Evolutionary conservation across 2,888 invertebrate genomes (phyloP).

Genomic region (Cynaeus angustus): DNA sequence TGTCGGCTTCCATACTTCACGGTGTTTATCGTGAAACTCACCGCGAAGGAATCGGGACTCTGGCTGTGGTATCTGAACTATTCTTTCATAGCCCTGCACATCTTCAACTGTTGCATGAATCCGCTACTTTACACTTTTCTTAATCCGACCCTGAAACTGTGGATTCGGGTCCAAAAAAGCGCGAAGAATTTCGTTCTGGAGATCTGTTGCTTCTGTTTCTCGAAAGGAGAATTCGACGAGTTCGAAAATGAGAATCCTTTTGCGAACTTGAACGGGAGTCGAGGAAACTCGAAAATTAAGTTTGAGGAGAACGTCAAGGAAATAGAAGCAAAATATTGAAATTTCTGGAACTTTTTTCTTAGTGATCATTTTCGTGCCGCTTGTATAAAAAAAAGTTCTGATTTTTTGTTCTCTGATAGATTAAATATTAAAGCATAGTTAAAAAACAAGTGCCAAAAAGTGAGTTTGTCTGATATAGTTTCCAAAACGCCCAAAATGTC

Average conservation of each 20-base stretch:
- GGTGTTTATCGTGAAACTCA: constrained; percentile 71
- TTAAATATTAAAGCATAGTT: no score
- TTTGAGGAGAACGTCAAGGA: constrained; percentile 35
- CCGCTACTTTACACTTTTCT: constrained; percentile 77
- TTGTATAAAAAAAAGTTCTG: no score
- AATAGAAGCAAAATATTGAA: constrained; percentile 19
- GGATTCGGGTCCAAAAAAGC: constrained; percentile 55
- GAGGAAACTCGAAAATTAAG: constrained; percentile 31
- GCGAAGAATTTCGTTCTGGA: constrained; percentile 65
- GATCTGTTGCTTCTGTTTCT: constrained; percentile 68
- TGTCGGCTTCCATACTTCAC: constrained; percentile 74
- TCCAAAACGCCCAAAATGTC: no score
- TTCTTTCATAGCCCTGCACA: constrained; percentile 72
- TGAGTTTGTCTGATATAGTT: no score
- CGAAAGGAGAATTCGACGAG: constrained; percentile 68
- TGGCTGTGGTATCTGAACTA: constrained; percentile 72
- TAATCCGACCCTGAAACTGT: constrained; percentile 71
- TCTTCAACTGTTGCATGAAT: constrained; percentile 75
- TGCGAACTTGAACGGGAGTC: constrained; percentile 33
- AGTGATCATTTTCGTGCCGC: no score
- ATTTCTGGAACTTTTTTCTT: no score
- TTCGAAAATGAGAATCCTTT: constrained; percentile 66
- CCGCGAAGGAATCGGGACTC: constrained; percentile 57
- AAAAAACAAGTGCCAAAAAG: no score
- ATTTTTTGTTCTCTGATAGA: no score